A percentile compares a stretch with the other conserved stretches of the same genome.
phyloP scores from a whole-genome alignment of 2,888 invertebrate genomes.

The Schizaphis graminum region DNA sequence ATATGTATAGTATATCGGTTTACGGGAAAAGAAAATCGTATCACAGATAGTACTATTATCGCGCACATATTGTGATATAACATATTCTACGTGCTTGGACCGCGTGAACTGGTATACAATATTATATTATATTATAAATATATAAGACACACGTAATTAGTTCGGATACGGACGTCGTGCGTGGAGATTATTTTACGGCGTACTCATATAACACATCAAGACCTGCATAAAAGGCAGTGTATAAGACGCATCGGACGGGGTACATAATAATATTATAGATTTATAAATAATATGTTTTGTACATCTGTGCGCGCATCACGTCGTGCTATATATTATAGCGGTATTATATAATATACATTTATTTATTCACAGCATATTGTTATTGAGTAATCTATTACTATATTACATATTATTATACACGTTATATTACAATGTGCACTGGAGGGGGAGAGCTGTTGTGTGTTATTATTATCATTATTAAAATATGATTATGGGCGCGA shows the following conservation, averaged over 20 bases:
- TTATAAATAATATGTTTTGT: background rate
- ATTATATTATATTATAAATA: background rate
- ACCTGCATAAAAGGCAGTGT: background rate
- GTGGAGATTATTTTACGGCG: background rate
- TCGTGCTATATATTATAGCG: background rate
- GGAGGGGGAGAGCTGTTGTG: background rate
- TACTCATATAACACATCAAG: background rate
- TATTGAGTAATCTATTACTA: background rate
- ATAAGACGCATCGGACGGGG: background rate
- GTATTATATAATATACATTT: background rate
- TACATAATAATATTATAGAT: background rate
- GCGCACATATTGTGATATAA: too few species aligned
- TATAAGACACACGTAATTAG: background rate
- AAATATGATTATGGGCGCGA: conserved; percentile 22
- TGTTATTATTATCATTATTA: conserved; percentile 28
- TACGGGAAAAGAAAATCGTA: background rate
- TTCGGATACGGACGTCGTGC: background rate
- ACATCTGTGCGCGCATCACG: background rate
- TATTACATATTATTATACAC: background rate
- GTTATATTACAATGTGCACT: background rate
- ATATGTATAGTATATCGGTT: background rate
- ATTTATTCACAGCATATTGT: background rate
- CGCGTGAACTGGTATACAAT: background rate
- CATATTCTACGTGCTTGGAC: background rate
- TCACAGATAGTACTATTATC: background rate